phyloP scores from a whole-genome alignment of 2,797 vertebrate genomes.

The Cygnus olor region DNA sequence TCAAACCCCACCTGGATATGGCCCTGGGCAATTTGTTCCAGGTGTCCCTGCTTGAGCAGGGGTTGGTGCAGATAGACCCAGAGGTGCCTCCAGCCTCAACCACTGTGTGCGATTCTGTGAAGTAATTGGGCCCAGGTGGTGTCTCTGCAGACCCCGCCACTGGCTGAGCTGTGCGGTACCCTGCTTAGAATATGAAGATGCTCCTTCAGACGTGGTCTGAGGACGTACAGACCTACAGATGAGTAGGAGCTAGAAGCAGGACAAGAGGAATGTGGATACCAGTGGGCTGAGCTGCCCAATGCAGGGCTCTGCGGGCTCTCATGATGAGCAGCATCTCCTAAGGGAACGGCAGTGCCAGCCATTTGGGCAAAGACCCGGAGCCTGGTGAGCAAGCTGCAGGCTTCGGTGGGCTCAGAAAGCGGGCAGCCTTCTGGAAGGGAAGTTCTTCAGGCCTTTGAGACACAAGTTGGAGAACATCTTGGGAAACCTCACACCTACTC shows the following conservation, averaged over 20 bases:
- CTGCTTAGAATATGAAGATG: background rate
- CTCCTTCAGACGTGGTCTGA: background rate
- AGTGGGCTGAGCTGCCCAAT: background rate
- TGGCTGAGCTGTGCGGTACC: too few relatives aligned
- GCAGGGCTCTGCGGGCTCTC: background rate
- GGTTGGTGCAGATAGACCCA: too few relatives aligned
- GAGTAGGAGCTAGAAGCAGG: background rate
- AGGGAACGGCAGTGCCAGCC: background rate
- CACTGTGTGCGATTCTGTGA: background rate
- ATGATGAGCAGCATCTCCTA: fast-evolving
- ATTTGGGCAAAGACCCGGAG: background rate
- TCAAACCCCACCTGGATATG: too few relatives aligned
- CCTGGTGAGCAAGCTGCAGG: background rate
- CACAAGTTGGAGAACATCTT: background rate
- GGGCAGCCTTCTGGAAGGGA: background rate
- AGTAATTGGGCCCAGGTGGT: background rate
- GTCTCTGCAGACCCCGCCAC: fast-evolving
- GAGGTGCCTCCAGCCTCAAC: too few relatives aligned
- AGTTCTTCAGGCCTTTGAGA: background rate
- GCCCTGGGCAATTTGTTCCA: too few relatives aligned
- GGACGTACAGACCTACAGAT: background rate
- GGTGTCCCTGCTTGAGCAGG: too few relatives aligned
- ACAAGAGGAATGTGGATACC: background rate
- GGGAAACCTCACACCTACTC: background rate
- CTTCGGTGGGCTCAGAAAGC: background rate